Percentiles rank a stretch among this genome's conserved stretches.
Evolutionary conservation across 1,140 invertebrate species (phyloP).

Genomic region (Drosophila nigrodunni): DNA sequence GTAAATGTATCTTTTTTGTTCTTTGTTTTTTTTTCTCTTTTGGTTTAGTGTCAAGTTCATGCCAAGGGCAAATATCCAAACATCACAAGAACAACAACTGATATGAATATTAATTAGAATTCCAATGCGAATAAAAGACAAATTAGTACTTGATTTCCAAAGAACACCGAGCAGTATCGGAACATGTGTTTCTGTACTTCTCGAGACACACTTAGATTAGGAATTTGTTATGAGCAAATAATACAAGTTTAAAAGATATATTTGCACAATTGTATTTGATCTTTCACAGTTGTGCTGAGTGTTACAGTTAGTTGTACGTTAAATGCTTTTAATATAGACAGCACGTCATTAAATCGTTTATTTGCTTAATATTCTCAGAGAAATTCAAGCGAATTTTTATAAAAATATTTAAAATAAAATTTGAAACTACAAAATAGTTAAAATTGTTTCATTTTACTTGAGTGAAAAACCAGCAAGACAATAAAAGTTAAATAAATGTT

Average conservation of each 20-base stretch:
- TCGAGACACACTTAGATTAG: slow-evolving; percentile 33
- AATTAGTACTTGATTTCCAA: background rate
- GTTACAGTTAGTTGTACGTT: slow-evolving; percentile 12
- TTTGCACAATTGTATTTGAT: slow-evolving; percentile 50
- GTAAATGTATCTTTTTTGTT: slow-evolving; percentile 61
- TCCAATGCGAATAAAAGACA: slow-evolving; percentile 47
- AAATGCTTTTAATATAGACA: slow-evolving; percentile 17
- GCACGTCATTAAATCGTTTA: slow-evolving; percentile 23
- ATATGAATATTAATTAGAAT: slow-evolving; percentile 69
- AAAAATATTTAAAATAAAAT: background rate
- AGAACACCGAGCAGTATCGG: background rate
- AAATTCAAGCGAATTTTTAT: background rate
- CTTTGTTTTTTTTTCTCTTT: background rate
- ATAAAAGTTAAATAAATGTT: slow-evolving; percentile 14
- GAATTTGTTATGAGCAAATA: slow-evolving; percentile 7
- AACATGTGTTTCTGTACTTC: slow-evolving; percentile 39
- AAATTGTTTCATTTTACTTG: background rate
- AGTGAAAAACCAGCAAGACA: background rate
- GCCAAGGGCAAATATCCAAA: slow-evolving; percentile 65
- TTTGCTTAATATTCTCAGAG: slow-evolving; percentile 20
- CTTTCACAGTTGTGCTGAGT: slow-evolving; percentile 23
- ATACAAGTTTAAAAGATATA: background rate
- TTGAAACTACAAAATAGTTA: background rate
- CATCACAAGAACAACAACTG: slow-evolving; percentile 3
- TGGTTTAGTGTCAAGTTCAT: slow-evolving; percentile 79